These are phyloP conservation scores for Oligia fasciuncula DNA, from an alignment of 2,888 invertebrate species.

Conservation along the genomic window DNA sequence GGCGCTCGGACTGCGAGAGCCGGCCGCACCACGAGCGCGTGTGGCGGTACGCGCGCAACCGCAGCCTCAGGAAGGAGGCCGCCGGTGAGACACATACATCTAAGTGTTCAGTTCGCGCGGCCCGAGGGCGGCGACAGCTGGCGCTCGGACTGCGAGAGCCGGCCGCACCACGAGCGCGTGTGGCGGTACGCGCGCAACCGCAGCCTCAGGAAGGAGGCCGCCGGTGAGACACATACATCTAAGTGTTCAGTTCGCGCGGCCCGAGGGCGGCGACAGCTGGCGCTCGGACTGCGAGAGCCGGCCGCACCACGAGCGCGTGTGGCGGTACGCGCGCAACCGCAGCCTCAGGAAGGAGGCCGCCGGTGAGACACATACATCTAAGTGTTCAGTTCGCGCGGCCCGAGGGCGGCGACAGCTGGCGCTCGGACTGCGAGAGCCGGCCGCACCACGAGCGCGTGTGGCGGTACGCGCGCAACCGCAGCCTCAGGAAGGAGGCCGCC, in stretches of 20 bases:
- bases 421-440: slow-evolving; percentile 76
- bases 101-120: slow-evolving; percentile 90
- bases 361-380: slow-evolving; percentile 79
- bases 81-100: slow-evolving; percentile 80
- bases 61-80: slow-evolving; percentile 91
- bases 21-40: slow-evolving; percentile 92
- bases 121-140: slow-evolving; percentile 61
- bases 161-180: slow-evolving; percentile 92
- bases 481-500: slow-evolving; percentile 91
- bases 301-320: slow-evolving; percentile 92
- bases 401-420: slow-evolving; percentile 55
- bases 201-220: slow-evolving; percentile 91
- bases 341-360: slow-evolving; percentile 91
- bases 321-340: slow-evolving; percentile 93
- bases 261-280: slow-evolving; percentile 58
- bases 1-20: slow-evolving; percentile 74
- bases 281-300: slow-evolving; percentile 76
- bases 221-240: slow-evolving; percentile 80
- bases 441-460: slow-evolving; percentile 93
- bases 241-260: slow-evolving; percentile 90
- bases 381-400: slow-evolving; percentile 35
- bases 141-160: slow-evolving; percentile 75
- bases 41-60: slow-evolving; percentile 94
- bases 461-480: slow-evolving; percentile 93
- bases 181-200: slow-evolving; percentile 94